Conservation (phyloP, 1,140 invertebrate genomes). For the Sinella curviseta region DNA sequence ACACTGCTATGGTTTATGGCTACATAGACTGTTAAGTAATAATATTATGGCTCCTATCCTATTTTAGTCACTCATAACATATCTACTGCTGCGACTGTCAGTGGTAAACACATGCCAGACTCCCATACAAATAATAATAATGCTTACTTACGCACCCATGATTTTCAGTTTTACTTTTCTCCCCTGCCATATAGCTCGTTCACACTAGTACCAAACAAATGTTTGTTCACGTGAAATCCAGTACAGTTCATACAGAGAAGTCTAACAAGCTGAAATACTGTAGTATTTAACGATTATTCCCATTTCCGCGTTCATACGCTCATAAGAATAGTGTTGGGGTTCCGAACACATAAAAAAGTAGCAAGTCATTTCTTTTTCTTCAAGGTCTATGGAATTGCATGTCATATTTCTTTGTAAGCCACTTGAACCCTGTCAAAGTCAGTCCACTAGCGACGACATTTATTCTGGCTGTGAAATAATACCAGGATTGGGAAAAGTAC, state of each 20-base stretch:
- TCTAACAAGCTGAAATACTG: too few species aligned
- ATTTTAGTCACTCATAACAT: neutral
- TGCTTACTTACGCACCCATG: neutral
- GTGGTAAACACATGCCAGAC: too few species aligned
- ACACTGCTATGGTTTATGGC: neutral
- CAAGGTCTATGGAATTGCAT: slow-evolving; percentile 7
- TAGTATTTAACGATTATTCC: neutral
- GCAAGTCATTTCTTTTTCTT: too few species aligned
- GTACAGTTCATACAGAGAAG: neutral
- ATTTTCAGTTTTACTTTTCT: neutral
- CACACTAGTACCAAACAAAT: neutral
- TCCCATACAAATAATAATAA: neutral
- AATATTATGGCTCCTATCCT: neutral
- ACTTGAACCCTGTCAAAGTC: slow-evolving; percentile 10
- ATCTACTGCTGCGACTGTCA: neutral
- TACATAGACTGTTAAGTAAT: neutral
- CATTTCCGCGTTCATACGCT: neutral
- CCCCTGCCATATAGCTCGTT: neutral
- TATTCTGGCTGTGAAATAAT: neutral
- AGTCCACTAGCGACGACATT: neutral
- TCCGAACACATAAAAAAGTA: too few species aligned
- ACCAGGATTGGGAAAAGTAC: neutral
- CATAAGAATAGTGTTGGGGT: too few species aligned
- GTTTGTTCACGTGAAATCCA: neutral
- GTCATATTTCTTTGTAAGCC: slow-evolving; percentile 14